phyloP scores from a whole-genome alignment of 2,113 vertebrate species.

The Talpa occidentalis region DNA sequence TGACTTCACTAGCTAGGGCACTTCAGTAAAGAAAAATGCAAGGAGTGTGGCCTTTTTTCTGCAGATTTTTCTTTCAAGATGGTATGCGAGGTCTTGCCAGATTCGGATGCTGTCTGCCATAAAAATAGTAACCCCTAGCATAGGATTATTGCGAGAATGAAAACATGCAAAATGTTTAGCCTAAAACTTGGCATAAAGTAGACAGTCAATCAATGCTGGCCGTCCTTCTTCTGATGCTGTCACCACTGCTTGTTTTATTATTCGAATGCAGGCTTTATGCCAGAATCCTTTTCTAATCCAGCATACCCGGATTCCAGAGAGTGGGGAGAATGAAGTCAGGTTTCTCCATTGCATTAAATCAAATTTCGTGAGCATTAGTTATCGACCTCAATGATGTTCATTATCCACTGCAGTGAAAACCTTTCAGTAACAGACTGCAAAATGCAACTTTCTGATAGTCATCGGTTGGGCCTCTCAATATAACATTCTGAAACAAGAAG shows the following conservation, averaged over 20 bases:
- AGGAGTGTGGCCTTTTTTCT: slow-evolving; percentile 3
- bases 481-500: slow-evolving; percentile 64
- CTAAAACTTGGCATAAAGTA: slow-evolving; percentile 33
- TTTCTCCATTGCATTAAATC: background rate
- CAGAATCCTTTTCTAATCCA: slow-evolving; percentile 16
- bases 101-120: slow-evolving; percentile 42
- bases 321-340: background rate
- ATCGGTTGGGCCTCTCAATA: background rate
- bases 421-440: background rate
- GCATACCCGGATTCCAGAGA: background rate
- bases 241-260: background rate
- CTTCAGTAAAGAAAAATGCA: slow-evolving; percentile 28
- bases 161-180: background rate
- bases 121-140: slow-evolving; percentile 46
- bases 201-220: background rate
- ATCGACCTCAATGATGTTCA: background rate
- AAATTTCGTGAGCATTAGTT: background rate
- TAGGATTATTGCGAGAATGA: background rate
- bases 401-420: background rate
- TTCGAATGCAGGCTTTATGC: background rate
- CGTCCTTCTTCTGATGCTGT: background rate
- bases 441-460: slow-evolving; percentile 10
- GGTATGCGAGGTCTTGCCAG: slow-evolving; percentile 47
- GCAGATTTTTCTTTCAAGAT: slow-evolving; percentile 44
- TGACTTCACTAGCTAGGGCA: background rate